Percentiles rank a stretch among this genome's conserved stretches.
These are phyloP conservation scores for Zoanthus sociatus DNA, from an alignment of 92 coral and sea anemone species.

Conservation along the genomic window DNA sequence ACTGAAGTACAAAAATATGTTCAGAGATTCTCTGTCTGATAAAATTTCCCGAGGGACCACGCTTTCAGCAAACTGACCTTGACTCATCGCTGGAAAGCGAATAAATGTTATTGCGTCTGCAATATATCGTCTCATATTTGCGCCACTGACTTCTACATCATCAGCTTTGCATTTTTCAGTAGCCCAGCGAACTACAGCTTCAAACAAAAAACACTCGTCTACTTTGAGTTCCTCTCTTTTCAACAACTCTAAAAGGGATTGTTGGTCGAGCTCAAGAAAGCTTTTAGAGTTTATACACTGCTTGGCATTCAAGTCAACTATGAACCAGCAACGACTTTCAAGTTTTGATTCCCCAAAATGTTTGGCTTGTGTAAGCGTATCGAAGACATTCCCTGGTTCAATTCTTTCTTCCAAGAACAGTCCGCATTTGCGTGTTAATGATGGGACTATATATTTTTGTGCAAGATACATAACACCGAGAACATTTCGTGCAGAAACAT, in stretches of 20 bases:
- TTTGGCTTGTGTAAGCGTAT: constrained; percentile 68
- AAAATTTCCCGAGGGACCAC: constrained; percentile 71
- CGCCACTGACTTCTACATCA: constrained; percentile 57
- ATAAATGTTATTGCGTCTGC: constrained; percentile 68
- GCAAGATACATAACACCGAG: constrained; percentile 78
- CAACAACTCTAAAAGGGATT: constrained; percentile 51
- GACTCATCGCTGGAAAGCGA: constrained; percentile 79
- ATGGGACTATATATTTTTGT: constrained; percentile 76
- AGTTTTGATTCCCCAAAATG: constrained; percentile 68
- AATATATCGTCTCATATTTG: constrained; percentile 58
- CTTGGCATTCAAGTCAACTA: constrained; percentile 63
- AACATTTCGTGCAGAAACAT: constrained; percentile 66
- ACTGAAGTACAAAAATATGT: constrained; percentile 66
- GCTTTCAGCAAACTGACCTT: constrained; percentile 70
- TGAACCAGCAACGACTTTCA: constrained; percentile 74
- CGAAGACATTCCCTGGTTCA: constrained; percentile 73
- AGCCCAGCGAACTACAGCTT: constrained; percentile 71
- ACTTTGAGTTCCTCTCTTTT: constrained; percentile 66
- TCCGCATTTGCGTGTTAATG: constrained; percentile 73
- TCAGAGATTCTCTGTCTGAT: constrained; percentile 70
- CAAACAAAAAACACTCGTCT: constrained; percentile 65
- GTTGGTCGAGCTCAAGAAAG: constrained; percentile 62
- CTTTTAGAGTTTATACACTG: constrained; percentile 57
- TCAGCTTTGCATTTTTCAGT: constrained; percentile 54
- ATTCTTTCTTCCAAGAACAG: constrained; percentile 64